Conservation (phyloP, 2,113 vertebrate species). For the Microcebus ravelobensis region DNA sequence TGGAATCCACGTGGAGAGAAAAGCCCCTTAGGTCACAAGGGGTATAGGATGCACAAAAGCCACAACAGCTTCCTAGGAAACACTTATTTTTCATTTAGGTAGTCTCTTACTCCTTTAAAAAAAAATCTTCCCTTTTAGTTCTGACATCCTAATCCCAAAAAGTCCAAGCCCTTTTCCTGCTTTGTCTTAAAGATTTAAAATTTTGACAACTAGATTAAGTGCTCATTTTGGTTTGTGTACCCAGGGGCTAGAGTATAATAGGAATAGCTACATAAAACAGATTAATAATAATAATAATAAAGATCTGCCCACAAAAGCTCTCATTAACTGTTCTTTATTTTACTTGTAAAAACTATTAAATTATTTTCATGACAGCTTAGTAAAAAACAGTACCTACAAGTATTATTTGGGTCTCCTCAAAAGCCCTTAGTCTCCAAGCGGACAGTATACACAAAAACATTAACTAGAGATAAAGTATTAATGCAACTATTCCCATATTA, state of each 20-base stretch:
- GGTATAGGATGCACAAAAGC: background rate
- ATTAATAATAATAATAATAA: slow-evolving; percentile 46
- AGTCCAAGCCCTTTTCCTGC: background rate
- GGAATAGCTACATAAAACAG: slow-evolving; percentile 34
- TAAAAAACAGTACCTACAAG: slow-evolving; percentile 78
- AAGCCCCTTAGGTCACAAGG: background rate
- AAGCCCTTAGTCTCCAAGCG: slow-evolving; percentile 53
- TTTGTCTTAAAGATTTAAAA: slow-evolving; percentile 45
- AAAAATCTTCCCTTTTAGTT: background rate
- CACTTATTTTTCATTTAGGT: background rate
- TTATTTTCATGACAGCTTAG: slow-evolving; percentile 73
- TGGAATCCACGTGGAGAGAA: background rate
- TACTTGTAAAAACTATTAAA: slow-evolving; percentile 74
- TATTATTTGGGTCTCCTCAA: slow-evolving; percentile 75
- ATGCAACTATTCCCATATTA: background rate
- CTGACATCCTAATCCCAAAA: slow-evolving; percentile 32
- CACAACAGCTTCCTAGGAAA: background rate
- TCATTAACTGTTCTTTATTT: slow-evolving; percentile 35
- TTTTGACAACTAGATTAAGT: slow-evolving; percentile 26
- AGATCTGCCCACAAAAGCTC: background rate
- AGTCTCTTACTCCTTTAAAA: slow-evolving; percentile 7
- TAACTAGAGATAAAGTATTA: slow-evolving; percentile 21
- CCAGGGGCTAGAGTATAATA: background rate
- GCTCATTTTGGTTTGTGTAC: background rate
- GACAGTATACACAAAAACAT: background rate